phyloP scores from a whole-genome alignment of 2,888 invertebrate species.

The Apamea monoglypha region DNA sequence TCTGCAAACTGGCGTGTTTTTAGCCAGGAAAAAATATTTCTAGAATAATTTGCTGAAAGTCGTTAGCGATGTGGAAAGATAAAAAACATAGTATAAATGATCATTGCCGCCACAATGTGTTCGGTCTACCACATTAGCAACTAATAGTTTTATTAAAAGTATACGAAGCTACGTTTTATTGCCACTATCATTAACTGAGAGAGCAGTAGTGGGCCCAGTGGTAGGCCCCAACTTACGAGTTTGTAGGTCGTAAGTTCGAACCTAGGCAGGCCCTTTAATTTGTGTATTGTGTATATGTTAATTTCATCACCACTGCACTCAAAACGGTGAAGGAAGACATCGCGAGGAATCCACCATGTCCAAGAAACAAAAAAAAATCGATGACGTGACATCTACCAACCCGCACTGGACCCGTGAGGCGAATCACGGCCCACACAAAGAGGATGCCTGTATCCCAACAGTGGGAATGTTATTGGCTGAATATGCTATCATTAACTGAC shows the following conservation, averaged over 20 bases:
- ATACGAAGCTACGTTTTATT: slow-evolving; percentile 16
- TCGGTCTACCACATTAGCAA: slow-evolving; percentile 15
- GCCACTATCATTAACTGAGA: slow-evolving; percentile 23
- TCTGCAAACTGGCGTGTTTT: slow-evolving; percentile 4
- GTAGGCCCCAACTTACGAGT: too few relatives aligned
- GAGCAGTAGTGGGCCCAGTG: background rate
- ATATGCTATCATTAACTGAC: slow-evolving; percentile 25
- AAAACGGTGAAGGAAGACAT: background rate
- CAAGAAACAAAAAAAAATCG: background rate
- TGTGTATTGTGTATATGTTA: too few relatives aligned
- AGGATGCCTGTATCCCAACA: background rate
- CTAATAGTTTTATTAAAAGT: slow-evolving; percentile 25
- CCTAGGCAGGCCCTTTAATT: background rate
- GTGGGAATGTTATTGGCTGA: background rate
- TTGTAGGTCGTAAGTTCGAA: too few relatives aligned
- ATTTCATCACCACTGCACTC: background rate
- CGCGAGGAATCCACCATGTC: background rate
- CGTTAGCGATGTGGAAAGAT: slow-evolving; percentile 36
- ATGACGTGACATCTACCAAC: background rate
- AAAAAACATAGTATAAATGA: slow-evolving; percentile 32
- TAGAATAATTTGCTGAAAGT: slow-evolving; percentile 25
- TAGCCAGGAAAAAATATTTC: background rate
- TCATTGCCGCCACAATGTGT: slow-evolving; percentile 27
- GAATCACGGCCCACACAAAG: background rate
- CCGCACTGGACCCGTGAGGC: background rate